phyloP scores from a whole-genome alignment of 2,797 vertebrate genomes.

The Alauda arvensis region DNA sequence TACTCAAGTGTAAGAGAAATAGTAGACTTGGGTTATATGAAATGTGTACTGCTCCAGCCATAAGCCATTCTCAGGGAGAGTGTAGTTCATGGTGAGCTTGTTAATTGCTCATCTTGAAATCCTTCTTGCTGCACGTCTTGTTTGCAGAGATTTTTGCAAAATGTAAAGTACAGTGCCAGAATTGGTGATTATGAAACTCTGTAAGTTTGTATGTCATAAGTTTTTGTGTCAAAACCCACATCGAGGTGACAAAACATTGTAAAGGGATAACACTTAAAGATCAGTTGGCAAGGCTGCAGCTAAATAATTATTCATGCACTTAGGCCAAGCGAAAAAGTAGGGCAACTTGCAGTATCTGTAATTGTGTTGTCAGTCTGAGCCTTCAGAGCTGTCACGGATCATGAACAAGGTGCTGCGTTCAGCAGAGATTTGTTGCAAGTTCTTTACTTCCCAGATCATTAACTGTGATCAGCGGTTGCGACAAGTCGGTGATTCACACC shows the following conservation, averaged over 20 bases:
- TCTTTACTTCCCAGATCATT: not conserved
- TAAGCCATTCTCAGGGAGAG: not conserved
- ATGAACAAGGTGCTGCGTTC: not conserved
- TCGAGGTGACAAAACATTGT: not conserved
- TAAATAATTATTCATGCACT: rapidly evolving
- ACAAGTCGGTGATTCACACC: not conserved
- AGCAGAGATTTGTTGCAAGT: not conserved
- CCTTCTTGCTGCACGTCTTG: not conserved
- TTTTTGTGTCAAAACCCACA: not conserved
- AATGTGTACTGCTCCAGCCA: not conserved
- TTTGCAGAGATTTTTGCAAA: not conserved
- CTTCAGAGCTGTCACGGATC: not conserved
- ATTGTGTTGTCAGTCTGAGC: not conserved
- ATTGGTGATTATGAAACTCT: not conserved
- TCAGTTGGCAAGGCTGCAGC: not conserved
- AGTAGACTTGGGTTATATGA: rapidly evolving
- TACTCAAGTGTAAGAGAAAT: not conserved
- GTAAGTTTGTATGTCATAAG: not conserved
- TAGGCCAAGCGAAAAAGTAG: not conserved
- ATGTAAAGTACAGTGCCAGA: not conserved
- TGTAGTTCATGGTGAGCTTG: not conserved
- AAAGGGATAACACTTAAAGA: not conserved
- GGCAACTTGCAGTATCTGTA: not conserved
- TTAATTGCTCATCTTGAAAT: not conserved
- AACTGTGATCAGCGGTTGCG: not conserved